These are phyloP conservation scores for Ypsolopha sequella DNA, from an alignment of 2,888 invertebrate species.

Conservation along the genomic window DNA sequence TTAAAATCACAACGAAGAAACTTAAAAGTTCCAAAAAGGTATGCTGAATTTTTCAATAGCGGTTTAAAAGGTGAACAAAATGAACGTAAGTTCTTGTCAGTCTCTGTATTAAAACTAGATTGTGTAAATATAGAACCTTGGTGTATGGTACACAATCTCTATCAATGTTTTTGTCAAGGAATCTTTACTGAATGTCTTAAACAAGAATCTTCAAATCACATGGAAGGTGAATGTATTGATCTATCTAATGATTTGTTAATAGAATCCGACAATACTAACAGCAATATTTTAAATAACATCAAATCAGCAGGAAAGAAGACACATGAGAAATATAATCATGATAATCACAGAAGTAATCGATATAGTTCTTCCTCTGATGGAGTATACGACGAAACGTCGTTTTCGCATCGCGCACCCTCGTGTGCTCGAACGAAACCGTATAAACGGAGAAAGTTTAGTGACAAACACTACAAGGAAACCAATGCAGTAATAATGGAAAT, in stretches of 20 bases:
- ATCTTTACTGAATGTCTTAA: slow-evolving; percentile 28
- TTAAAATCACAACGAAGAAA: slow-evolving; percentile 71
- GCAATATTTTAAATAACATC: too few relatives aligned
- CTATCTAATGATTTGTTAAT: too few relatives aligned
- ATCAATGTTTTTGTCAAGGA: slow-evolving; percentile 76
- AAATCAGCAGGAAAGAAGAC: too few relatives aligned
- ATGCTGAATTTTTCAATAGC: slow-evolving; percentile 62
- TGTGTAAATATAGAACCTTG: slow-evolving; percentile 67
- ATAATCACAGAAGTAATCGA: too few relatives aligned
- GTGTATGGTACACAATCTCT: slow-evolving; percentile 76
- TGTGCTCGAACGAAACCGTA: slow-evolving; percentile 36
- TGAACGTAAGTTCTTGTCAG: slow-evolving; percentile 21
- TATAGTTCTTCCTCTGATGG: too few relatives aligned
- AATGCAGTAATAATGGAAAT: slow-evolving; percentile 39
- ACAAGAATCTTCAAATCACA: background rate
- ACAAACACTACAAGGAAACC: slow-evolving; percentile 32
- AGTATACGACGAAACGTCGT: too few relatives aligned
- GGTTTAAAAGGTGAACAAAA: slow-evolving; percentile 26
- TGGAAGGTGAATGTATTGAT: too few relatives aligned
- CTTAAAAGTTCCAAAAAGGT: slow-evolving; percentile 73
- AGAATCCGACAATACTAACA: too few relatives aligned
- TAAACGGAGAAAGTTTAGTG: slow-evolving; percentile 31
- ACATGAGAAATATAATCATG: too few relatives aligned
- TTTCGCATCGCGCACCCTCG: background rate
- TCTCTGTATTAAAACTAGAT: slow-evolving; percentile 31